Percentiles rank a stretch among this genome's conserved stretches.
Conservation (phyloP, 2,113 vertebrate genomes). For the Lipophrys pholis region DNA sequence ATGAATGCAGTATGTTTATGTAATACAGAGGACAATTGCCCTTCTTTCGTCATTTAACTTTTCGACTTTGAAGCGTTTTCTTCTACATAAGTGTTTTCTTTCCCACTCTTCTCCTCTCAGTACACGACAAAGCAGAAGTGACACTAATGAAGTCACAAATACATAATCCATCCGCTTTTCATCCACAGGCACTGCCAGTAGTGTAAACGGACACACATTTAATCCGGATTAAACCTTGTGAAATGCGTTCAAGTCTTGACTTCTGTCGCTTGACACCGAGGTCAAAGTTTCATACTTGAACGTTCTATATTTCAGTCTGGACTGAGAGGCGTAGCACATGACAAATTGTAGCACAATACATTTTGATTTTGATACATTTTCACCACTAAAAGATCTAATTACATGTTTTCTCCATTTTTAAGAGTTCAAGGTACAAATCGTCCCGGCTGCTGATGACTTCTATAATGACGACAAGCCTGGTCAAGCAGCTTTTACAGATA, state of each 20-base stretch:
- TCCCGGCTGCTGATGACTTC: background rate
- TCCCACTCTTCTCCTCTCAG: background rate
- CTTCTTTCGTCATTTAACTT: background rate
- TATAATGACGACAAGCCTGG: slow-evolving; percentile 4
- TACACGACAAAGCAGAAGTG: background rate
- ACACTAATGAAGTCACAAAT: background rate
- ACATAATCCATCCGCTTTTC: background rate
- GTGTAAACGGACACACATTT: slow-evolving; percentile 13
- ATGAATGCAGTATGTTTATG: background rate
- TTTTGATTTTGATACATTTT: too few relatives aligned
- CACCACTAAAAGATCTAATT: too few relatives aligned
- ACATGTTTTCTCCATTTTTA: too few relatives aligned
- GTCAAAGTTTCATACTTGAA: too few relatives aligned
- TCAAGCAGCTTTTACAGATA: too few relatives aligned
- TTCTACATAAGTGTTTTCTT: background rate
- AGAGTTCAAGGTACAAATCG: background rate
- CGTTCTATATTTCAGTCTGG: too few relatives aligned
- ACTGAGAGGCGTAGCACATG: too few relatives aligned
- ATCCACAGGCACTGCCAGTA: background rate
- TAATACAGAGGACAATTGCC: background rate
- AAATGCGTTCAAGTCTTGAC: slow-evolving; percentile 13
- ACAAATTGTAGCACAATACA: too few relatives aligned
- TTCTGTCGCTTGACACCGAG: background rate
- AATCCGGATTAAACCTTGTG: slow-evolving; percentile 12
- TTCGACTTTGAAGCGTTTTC: background rate